Conservation (phyloP, 2,888 invertebrate genomes). For the Leucophenga maculata region DNA sequence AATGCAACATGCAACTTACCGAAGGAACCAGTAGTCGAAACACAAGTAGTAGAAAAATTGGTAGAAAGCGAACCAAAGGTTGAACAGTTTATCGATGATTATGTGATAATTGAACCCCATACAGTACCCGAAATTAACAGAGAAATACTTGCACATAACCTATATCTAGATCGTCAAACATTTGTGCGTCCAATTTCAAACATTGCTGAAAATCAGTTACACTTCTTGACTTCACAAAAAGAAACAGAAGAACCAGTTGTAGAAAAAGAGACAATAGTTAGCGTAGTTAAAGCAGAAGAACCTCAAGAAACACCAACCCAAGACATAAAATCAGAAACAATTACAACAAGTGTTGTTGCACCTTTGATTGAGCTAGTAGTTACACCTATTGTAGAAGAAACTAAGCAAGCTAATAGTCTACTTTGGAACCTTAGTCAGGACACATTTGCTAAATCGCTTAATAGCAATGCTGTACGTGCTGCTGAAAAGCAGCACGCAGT, state of each 20-base stretch:
- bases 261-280: constrained; percentile 24
- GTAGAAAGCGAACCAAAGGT: constrained; percentile 23
- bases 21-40: constrained; percentile 8
- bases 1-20: constrained; percentile 4
- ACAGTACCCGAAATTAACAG: constrained; percentile 51
- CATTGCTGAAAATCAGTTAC: constrained; percentile 78
- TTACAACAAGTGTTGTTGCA: neutral
- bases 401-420: constrained; percentile 38
- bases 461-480: constrained; percentile 37
- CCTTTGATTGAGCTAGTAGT: neutral
- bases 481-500: constrained; percentile 41
- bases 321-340: neutral
- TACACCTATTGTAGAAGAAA: neutral
- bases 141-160: constrained; percentile 53
- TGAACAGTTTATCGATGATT: constrained; percentile 49
- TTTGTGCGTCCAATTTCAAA: constrained; percentile 55
- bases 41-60: constrained; percentile 10
- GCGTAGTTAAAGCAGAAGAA: constrained; percentile 13
- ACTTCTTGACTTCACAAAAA: constrained; percentile 32
- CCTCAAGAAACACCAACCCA: neutral
- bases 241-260: neutral
- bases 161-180: constrained; percentile 49
- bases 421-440: constrained; percentile 56
- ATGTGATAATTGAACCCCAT: constrained; percentile 61
- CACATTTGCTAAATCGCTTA: constrained; percentile 46